Conservation (phyloP, 2,113 vertebrate genomes). For the Ammodramus savannarum region DNA sequence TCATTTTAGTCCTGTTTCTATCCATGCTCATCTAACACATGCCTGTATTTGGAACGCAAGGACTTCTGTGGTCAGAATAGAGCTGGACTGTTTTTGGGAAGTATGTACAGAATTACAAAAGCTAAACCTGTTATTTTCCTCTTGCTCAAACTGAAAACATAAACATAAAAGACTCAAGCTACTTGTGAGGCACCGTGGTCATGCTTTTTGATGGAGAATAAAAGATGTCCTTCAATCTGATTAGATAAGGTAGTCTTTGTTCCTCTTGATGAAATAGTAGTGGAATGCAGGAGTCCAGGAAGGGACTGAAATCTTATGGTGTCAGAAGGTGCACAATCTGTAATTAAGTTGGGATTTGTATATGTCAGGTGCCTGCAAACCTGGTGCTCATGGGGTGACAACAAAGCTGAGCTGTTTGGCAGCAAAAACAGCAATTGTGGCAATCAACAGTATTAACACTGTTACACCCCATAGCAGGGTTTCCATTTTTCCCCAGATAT, state of each 20-base stretch:
- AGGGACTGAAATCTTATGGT: background rate
- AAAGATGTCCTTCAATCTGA: background rate
- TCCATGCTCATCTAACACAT: background rate
- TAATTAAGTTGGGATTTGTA: background rate
- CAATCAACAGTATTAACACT: background rate
- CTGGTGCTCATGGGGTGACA: background rate
- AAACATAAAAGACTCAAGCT: background rate
- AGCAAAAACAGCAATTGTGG: background rate
- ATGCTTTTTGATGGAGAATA: background rate
- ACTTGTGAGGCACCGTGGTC: background rate
- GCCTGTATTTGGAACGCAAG: background rate
- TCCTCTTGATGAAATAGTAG: background rate
- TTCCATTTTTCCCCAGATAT: background rate
- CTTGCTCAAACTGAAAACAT: background rate
- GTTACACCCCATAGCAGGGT: background rate
- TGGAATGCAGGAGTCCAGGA: background rate
- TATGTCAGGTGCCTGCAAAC: background rate
- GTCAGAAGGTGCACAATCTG: background rate
- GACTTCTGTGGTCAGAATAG: background rate
- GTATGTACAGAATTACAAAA: background rate
- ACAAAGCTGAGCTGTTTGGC: background rate
- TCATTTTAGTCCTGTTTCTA: background rate
- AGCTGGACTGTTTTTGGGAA: background rate
- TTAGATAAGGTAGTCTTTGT: background rate
- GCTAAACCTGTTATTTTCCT: background rate